Conservation (phyloP, 2,113 vertebrate genomes). For the Eulemur rufifrons region DNA sequence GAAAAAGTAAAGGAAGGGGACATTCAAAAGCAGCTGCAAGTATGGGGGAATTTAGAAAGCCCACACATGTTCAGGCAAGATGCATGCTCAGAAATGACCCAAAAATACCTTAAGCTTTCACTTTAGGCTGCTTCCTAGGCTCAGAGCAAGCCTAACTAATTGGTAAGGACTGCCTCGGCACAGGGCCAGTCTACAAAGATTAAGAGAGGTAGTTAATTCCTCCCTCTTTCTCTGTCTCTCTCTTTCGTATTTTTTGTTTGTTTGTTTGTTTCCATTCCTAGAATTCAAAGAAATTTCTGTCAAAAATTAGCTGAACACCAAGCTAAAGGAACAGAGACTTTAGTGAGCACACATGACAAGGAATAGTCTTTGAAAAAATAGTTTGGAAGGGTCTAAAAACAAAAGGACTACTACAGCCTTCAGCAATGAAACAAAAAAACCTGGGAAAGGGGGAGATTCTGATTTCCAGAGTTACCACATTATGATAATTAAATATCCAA, state of each 20-base stretch:
- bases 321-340: constrained; percentile 10
- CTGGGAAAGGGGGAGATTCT: neutral
- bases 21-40: neutral
- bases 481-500: neutral
- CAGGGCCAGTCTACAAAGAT: neutral
- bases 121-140: neutral
- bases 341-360: neutral
- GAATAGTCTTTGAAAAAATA: neutral
- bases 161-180: neutral
- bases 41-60: neutral
- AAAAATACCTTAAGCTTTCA: neutral
- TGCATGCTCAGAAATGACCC: neutral
- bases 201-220: neutral
- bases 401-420: neutral
- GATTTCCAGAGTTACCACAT: neutral
- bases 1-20: neutral
- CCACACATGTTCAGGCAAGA: neutral
- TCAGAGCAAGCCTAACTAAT: neutral
- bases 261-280: neutral
- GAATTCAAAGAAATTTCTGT: constrained; percentile 8
- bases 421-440: neutral
- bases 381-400: neutral
- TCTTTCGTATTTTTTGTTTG: neutral
- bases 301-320: constrained; percentile 14
- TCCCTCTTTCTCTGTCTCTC: neutral